These are phyloP conservation scores for Carcinoscorpius rotundicauda DNA, from an alignment of 1,140 invertebrate species.

Conservation along the genomic window DNA sequence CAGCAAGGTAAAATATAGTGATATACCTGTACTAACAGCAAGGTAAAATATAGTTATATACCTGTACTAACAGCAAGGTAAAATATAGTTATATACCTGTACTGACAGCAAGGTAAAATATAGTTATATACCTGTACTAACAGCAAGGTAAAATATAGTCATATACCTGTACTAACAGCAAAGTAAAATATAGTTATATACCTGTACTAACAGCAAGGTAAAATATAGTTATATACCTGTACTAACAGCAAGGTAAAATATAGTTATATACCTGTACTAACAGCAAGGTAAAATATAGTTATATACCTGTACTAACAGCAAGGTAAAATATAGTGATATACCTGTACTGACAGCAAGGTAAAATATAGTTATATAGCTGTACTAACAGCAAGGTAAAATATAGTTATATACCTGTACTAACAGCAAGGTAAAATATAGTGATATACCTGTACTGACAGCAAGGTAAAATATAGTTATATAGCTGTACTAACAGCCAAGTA, in stretches of 20 bases:
- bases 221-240: slow-evolving; percentile 9
- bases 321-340: slow-evolving; percentile 26
- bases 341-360: slow-evolving; percentile 31
- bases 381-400: slow-evolving; percentile 32
- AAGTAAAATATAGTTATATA: slow-evolving; percentile 26
- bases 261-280: slow-evolving; percentile 17
- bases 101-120: slow-evolving; percentile 32
- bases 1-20: slow-evolving; percentile 29
- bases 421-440: slow-evolving; percentile 29
- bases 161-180: slow-evolving; percentile 25
- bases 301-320: slow-evolving; percentile 25
- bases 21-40: slow-evolving; percentile 25
- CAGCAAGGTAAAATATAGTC: slow-evolving; percentile 29
- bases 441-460: slow-evolving; percentile 25
- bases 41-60: slow-evolving; percentile 26
- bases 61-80: slow-evolving; percentile 31
- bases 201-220: slow-evolving; percentile 31
- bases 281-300: slow-evolving; percentile 29
- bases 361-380: slow-evolving; percentile 9
- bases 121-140: slow-evolving; percentile 17
- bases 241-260: slow-evolving; percentile 32
- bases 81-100: slow-evolving; percentile 9
- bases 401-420: slow-evolving; percentile 17
- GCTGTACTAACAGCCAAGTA: slow-evolving; percentile 31
- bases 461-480: slow-evolving; percentile 26